Evolutionary conservation across 2,888 invertebrate species (phyloP).

Genomic region (Nomada lathburiana): DNA sequence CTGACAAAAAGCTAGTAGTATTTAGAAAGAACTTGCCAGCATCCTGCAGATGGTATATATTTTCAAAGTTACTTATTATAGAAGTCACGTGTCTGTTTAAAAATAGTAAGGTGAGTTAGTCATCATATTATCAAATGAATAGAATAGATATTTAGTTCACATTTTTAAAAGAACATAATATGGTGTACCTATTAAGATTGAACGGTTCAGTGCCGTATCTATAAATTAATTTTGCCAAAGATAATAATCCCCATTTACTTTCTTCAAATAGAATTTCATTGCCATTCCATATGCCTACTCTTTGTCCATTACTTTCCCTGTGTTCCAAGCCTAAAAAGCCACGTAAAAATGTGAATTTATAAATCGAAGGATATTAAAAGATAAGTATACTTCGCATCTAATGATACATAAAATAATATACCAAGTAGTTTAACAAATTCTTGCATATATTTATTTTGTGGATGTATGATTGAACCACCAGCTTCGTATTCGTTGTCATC

Average conservation of each 20-base stretch:
- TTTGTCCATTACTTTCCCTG: slow-evolving; percentile 62
- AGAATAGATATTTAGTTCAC: background rate
- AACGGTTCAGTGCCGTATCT: slow-evolving; percentile 86
- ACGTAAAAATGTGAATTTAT: background rate
- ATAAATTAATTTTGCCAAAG: slow-evolving; percentile 85
- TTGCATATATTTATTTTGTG: slow-evolving; percentile 86
- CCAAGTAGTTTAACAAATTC: slow-evolving; percentile 86
- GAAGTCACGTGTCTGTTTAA: slow-evolving; percentile 70
- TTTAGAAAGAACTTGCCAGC: slow-evolving; percentile 85
- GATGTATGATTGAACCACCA: slow-evolving; percentile 87
- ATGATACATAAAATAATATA: slow-evolving; percentile 69
- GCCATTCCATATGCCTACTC: slow-evolving; percentile 85
- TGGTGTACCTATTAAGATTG: slow-evolving; percentile 82
- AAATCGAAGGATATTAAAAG: background rate
- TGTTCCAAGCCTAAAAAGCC: slow-evolving; percentile 78
- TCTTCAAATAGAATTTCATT: slow-evolving; percentile 85
- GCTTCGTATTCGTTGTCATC: slow-evolving; percentile 86
- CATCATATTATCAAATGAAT: slow-evolving; percentile 54
- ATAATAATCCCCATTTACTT: slow-evolving; percentile 84
- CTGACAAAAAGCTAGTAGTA: slow-evolving; percentile 85
- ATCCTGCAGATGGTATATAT: slow-evolving; percentile 86
- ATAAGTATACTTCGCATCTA: background rate
- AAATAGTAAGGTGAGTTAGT: slow-evolving; percentile 30
- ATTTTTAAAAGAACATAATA: background rate
- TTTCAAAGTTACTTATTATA: slow-evolving; percentile 80